Conservation (phyloP, 2,113 vertebrate genomes). For the Aspiorhynchus laticeps region DNA sequence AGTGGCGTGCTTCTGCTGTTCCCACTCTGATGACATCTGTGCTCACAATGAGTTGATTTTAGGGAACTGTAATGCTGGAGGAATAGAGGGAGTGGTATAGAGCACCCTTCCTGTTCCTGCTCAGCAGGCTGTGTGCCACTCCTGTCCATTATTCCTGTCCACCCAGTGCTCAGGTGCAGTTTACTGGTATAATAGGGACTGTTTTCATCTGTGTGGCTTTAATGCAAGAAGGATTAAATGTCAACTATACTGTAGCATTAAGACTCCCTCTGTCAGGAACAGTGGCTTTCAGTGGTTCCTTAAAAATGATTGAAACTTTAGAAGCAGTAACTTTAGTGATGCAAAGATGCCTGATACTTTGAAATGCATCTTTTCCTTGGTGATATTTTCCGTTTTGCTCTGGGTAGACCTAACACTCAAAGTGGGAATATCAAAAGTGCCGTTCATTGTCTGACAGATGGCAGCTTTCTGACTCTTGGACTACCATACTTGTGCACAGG, state of each 20-base stretch:
- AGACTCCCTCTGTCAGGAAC: not conserved
- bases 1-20: conserved; percentile 44
- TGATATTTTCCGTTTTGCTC: not conserved
- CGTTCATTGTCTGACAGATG: not conserved
- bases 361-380: not conserved
- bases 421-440: not conserved
- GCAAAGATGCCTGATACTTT: not conserved
- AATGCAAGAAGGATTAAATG: not conserved
- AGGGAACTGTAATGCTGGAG: not conserved
- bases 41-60: conserved; percentile 36
- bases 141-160: conserved; percentile 13
- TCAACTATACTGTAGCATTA: not conserved
- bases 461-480: not conserved
- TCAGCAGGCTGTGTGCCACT: conserved; percentile 40
- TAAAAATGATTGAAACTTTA: not conserved
- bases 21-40: conserved; percentile 42
- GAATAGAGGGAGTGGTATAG: conserved; percentile 40
- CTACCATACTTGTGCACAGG: not conserved
- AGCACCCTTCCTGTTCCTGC: conserved; percentile 34
- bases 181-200: not conserved
- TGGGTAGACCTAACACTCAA: not conserved
- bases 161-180: not conserved
- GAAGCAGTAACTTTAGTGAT: not conserved
- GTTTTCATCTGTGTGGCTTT: not conserved
- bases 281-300: not conserved